A percentile compares a stretch with the other conserved stretches of the same genome.
Conservation (phyloP, 2,888 invertebrate genomes). For the Dryocosmus kuriphilus region DNA sequence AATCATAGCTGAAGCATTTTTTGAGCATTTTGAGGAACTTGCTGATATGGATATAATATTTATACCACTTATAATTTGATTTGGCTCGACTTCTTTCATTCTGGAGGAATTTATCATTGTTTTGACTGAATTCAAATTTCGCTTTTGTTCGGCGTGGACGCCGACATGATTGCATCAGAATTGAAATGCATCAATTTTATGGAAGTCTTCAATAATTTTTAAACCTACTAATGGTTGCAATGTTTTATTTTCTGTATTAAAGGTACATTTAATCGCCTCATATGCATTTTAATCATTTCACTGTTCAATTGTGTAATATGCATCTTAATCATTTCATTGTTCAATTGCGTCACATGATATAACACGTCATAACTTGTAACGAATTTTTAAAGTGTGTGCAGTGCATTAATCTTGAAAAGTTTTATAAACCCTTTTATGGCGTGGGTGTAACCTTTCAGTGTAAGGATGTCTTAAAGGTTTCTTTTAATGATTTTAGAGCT, state of each 20-base stretch:
- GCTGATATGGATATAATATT: not conserved
- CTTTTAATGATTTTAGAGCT: too few relatives aligned
- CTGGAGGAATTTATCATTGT: not conserved
- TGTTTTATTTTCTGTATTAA: not conserved
- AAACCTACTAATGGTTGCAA: not conserved
- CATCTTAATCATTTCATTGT: too few relatives aligned
- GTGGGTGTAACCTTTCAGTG: too few relatives aligned
- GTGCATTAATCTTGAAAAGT: too few relatives aligned
- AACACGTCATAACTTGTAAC: too few relatives aligned
- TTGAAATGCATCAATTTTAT: not conserved
- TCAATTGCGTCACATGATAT: too few relatives aligned
- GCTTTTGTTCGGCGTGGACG: not conserved
- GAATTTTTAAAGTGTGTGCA: too few relatives aligned
- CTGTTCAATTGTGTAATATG: too few relatives aligned
- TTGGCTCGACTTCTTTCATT: not conserved
- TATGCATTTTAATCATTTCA: too few relatives aligned
- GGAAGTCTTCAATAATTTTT: not conserved
- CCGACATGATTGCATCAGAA: not conserved
- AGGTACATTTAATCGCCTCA: too few relatives aligned
- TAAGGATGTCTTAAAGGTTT: too few relatives aligned
- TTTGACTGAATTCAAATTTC: not conserved
- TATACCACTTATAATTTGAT: not conserved
- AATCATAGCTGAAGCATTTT: not conserved
- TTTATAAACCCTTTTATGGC: too few relatives aligned
- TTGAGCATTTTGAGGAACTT: not conserved